Evolutionary conservation across 2,888 invertebrate species (phyloP), one percentile per base, ranked within the genome.

Genomic region (Mystacides longicornis): DNA sequence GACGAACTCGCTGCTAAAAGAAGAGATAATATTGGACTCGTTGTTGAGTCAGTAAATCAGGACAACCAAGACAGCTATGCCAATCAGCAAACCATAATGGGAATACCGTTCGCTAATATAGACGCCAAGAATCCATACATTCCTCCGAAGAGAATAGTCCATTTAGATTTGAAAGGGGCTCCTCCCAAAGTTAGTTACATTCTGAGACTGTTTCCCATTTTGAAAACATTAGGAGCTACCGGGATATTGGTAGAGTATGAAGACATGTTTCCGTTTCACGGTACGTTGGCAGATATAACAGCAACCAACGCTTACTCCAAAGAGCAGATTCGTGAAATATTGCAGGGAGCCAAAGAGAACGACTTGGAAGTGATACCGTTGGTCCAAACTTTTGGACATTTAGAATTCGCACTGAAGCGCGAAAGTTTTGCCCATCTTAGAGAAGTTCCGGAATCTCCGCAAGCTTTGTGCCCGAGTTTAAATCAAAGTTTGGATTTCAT

Each of bases 221-320:
- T 82, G 4, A 80, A 78, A 63, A 74, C 77, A 16, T 66, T 85
- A 57, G 84, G 87, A 9, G 87, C 87, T 7, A 89, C 87, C 4
- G 89, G 89, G 1, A 69, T 89, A 49, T 67, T 86, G 19, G 68
- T 85, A 62, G 89, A 89, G 68, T 89, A 88, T 75, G 89, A 89
- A 71, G 89, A 89, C 65, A 88, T 86, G 83, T 89, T 89, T 70
- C 89, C 89, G 0, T 89, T 83, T 69, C 72, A 70, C 49, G 86
- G 83, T 1, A 65, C 68, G 1, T 68, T 89, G 33, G 74, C 77
- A 65, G 71, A 68, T 59, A 74, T 78, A 56, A 71, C 74, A 54
- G 83, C 78, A 0, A 73, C 72, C 64, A 83, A 78, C 71, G 83
- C 86, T 9, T 86, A 84, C 67, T 77, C 78, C 52, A 66, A 67